phyloP scores from a whole-genome alignment of 1,140 invertebrate genomes.

The Caenorhabditis brenneri region DNA sequence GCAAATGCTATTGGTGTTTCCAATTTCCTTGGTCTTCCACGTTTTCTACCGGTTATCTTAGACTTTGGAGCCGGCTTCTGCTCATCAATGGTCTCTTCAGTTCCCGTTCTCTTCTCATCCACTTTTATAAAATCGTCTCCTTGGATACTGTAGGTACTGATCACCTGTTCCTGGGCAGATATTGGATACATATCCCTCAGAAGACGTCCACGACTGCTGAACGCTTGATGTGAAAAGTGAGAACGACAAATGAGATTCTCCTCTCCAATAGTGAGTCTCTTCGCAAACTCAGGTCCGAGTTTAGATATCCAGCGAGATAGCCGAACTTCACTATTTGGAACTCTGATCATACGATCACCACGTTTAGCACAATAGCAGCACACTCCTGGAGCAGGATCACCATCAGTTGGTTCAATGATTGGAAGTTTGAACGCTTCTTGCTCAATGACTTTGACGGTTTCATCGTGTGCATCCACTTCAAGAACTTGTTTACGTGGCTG shows the following conservation, averaged over 20 bases:
- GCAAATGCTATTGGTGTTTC: too few species aligned
- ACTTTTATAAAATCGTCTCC: neutral
- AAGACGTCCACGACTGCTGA: conserved; percentile 28
- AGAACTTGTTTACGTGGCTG: conserved; percentile 16
- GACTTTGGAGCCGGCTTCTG: too few species aligned
- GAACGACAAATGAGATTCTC: neutral
- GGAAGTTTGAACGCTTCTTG: neutral
- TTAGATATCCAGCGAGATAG: neutral
- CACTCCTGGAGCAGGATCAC: neutral
- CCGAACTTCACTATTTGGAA: neutral
- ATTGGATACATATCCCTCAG: neutral
- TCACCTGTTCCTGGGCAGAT: neutral
- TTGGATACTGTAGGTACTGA: neutral
- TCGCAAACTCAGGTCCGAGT: neutral
- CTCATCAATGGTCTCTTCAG: too few species aligned
- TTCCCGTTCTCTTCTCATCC: too few species aligned
- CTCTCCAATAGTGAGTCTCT: neutral
- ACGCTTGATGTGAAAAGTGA: neutral
- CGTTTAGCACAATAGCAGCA: conserved; percentile 9
- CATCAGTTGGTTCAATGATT: neutral
- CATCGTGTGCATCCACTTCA: neutral
- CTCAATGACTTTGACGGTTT: conserved; percentile 8
- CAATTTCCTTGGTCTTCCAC: too few species aligned
- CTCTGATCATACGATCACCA: neutral
- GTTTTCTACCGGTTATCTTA: too few species aligned